Base-by-base conservation (phyloP, 2,797 vertebrate species). In the Apogon hyalosoma region DNA sequence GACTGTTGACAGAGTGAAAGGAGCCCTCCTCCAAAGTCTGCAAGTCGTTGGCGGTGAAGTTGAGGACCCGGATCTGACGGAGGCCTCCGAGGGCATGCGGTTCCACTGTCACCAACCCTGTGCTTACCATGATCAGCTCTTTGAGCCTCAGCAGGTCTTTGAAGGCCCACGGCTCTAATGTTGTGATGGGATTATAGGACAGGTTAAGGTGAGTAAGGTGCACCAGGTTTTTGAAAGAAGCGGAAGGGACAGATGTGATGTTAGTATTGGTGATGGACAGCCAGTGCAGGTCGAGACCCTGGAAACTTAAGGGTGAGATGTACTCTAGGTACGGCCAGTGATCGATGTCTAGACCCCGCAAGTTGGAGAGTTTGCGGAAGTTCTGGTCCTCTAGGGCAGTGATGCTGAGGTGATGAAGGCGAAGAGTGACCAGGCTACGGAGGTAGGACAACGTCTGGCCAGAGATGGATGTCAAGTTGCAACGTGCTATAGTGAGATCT, bases 231-330 rank as follows among this genome's bases (percentile, higher is more conserved):
- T 95, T 94, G 88, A 99, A 95, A 64, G 98, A 96, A 3, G 94
- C 89, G 0, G 95, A 93, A 0, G 98, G 98, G 74, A 99, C 97
- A 0, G 94, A 93, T 2, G 94, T 96, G 90, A 99, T 95, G 90
- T 99, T 99, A 87, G 96, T 96, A 90, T 97, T 95, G 13, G 97
- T 99, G 91, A 99, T 96, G 10, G 96, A 98, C 46, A 99, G 94
- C 18, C 94, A 96, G 73, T 94, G 96, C 74, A 99, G 95, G 86
- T 98, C 98, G 54, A 99, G 92, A 12, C 97, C 96, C 65, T 94
- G 96, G 84, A 99, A 97, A 90, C 96, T 96, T 31, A 94, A 92
- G 1, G 96, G 92, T 0, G 96, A 95, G 56, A 98, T 89, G 60
- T 96, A 96, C 87, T 97, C 97, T 83, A 99, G 90, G 79, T 95